Percentiles rank a stretch among this genome's conserved stretches.
phyloP scores from a whole-genome alignment of 2,888 invertebrate genomes.

The Apamea sordens region DNA sequence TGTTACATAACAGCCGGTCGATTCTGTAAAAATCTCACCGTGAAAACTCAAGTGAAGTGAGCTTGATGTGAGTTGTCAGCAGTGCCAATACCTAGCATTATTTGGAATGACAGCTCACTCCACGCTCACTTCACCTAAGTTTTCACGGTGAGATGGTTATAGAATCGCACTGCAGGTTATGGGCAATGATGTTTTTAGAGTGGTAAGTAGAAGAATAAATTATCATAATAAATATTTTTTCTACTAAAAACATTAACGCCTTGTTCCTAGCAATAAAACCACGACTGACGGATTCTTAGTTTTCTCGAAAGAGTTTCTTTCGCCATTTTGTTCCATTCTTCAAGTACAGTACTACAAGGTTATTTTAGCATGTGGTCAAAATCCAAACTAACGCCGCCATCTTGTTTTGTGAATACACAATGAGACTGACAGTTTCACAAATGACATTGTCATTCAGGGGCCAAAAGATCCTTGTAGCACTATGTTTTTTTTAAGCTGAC shows the following conservation, averaged over 20 bases:
- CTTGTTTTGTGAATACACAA: not conserved
- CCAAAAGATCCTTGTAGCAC: not conserved
- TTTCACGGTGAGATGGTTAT: no score
- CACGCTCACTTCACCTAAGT: no score
- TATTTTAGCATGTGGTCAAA: not conserved
- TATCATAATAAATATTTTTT: not conserved
- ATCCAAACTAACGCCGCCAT: not conserved
- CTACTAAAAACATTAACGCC: not conserved
- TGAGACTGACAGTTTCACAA: not conserved
- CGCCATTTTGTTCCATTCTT: not conserved
- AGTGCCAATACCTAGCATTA: no score
- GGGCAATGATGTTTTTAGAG: not conserved
- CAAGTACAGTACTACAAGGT: no score
- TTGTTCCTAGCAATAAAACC: not conserved
- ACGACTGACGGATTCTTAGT: not conserved
- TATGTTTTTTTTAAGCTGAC: conserved; percentile 19
- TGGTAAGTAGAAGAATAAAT: not conserved
- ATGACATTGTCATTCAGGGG: not conserved
- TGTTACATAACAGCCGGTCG: no score
- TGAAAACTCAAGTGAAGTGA: no score
- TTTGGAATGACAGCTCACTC: no score
- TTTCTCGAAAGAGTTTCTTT: not conserved
- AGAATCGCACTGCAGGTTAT: no score
- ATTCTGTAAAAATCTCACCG: no score
- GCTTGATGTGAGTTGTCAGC: no score